Evolutionary conservation across 2,888 invertebrate species (phyloP).

Genomic region (Lithosia quadra): DNA sequence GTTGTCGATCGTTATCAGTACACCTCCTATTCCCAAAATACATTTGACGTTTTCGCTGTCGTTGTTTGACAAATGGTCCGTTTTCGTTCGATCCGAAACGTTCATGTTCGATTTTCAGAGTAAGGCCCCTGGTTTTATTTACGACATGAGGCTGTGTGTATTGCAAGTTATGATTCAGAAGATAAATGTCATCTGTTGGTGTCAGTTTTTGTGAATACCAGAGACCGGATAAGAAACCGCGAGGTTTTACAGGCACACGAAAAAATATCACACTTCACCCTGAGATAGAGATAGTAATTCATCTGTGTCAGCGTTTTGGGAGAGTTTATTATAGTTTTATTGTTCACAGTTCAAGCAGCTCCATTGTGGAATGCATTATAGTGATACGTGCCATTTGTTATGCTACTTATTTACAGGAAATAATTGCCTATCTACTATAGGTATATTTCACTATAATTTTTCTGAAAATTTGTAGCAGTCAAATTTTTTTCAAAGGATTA

Average conservation of each 20-base stretch:
- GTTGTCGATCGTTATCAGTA: too few relatives aligned
- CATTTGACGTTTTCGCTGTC: too few relatives aligned
- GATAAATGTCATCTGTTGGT: slow-evolving; percentile 57
- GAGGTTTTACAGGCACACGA: slow-evolving; percentile 25
- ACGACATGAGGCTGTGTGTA: slow-evolving; percentile 11
- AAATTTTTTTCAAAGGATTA: too few relatives aligned
- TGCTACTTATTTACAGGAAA: too few relatives aligned
- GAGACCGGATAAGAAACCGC: slow-evolving; percentile 23
- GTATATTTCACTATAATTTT: too few relatives aligned
- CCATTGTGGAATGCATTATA: slow-evolving; percentile 4
- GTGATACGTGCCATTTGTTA: neutral
- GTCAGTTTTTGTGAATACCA: slow-evolving; percentile 49
- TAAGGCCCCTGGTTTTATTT: too few relatives aligned
- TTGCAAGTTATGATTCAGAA: slow-evolving; percentile 42
- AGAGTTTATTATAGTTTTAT: neutral
- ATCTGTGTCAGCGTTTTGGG: slow-evolving; percentile 3
- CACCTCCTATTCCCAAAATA: too few relatives aligned
- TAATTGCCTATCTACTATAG: too few relatives aligned
- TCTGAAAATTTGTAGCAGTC: too few relatives aligned
- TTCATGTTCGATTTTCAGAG: too few relatives aligned
- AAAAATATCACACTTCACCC: slow-evolving; percentile 12
- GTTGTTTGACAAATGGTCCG: too few relatives aligned
- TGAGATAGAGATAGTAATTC: neutral
- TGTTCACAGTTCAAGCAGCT: slow-evolving; percentile 2
- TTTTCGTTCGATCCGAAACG: too few relatives aligned